Evolutionary conservation across 1,140 invertebrate genomes (phyloP).

Genomic region (Holcopasites calliopsidis): DNA sequence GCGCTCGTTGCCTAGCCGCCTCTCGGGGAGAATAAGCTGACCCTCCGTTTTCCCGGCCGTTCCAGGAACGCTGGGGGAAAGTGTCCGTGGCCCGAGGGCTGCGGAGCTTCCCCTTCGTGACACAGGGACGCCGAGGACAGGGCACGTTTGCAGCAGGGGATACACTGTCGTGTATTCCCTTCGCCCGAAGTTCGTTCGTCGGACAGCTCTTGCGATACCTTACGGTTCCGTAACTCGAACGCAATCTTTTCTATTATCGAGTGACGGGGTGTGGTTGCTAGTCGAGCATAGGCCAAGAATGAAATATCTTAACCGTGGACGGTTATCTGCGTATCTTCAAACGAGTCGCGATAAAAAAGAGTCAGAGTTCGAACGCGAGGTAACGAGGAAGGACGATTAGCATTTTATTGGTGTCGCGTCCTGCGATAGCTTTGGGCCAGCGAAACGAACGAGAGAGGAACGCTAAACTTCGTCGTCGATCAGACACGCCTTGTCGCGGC

Average conservation of each 20-base stretch:
- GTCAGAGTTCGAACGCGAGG: neutral
- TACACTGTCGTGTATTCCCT: neutral
- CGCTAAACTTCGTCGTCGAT: constrained; percentile 42
- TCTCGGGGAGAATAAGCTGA: constrained; percentile 16
- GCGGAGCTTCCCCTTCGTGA: neutral
- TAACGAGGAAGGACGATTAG: constrained; percentile 45
- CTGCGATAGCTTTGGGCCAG: constrained; percentile 43
- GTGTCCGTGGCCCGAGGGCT: constrained; percentile 37
- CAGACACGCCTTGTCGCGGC: constrained; percentile 47
- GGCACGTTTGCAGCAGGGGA: constrained; percentile 4
- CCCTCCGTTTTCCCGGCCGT: constrained; percentile 20
- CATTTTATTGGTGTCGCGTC: constrained; percentile 50
- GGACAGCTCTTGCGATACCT: neutral
- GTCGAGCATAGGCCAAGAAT: neutral
- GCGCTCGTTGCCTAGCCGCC: constrained; percentile 3
- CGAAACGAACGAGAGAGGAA: constrained; percentile 39
- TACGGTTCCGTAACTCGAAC: neutral
- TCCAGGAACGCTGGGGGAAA: constrained; percentile 37
- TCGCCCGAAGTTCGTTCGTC: neutral
- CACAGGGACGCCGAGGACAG: constrained; percentile 14
- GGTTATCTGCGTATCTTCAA: too few species aligned
- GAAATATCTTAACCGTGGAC: neutral
- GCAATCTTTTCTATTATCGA: neutral
- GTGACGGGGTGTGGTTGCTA: too few species aligned
- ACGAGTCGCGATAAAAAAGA: too few species aligned